A percentile compares a stretch with the other conserved stretches of the same genome.
Conservation (phyloP, 2,113 vertebrate species). For the Dendropsophus ebraccatus region DNA sequence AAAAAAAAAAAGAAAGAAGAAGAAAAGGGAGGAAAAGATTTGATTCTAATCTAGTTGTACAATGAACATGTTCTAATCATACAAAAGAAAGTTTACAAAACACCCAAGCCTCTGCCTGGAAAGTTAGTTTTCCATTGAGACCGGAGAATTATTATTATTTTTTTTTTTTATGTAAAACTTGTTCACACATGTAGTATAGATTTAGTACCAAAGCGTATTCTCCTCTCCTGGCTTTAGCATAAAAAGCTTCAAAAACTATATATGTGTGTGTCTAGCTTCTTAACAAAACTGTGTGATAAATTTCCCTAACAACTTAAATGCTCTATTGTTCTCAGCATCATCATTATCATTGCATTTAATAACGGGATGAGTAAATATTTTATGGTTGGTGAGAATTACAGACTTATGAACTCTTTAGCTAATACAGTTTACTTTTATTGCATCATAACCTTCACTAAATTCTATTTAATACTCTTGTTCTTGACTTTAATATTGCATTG, state of each 20-base stretch:
- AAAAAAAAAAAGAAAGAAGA: constrained; percentile 27
- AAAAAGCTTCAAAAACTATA: neutral
- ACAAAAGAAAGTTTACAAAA: constrained; percentile 49
- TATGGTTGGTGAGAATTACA: neutral
- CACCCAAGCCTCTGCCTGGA: neutral
- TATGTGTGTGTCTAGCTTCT: neutral
- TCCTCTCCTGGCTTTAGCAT: neutral
- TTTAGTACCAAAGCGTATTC: neutral
- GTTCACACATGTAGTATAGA: neutral
- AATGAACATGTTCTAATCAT: constrained; percentile 35
- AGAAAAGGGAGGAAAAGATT: neutral
- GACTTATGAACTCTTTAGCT: neutral
- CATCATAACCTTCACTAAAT: neutral
- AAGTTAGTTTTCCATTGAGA: constrained; percentile 21
- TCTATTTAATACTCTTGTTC: neutral
- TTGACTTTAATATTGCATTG: neutral
- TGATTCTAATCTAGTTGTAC: constrained; percentile 46
- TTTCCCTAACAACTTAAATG: neutral
- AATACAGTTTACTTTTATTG: neutral
- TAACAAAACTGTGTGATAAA: neutral
- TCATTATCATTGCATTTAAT: constrained; percentile 6
- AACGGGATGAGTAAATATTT: neutral
- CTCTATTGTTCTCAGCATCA: neutral
- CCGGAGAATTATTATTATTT: constrained; percentile 25
- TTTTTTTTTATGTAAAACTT: neutral